Evolutionary conservation across 2,888 invertebrate species (phyloP), one percentile per base, ranked within the genome.

Genomic region (Drosophila atroscutellata): DNA sequence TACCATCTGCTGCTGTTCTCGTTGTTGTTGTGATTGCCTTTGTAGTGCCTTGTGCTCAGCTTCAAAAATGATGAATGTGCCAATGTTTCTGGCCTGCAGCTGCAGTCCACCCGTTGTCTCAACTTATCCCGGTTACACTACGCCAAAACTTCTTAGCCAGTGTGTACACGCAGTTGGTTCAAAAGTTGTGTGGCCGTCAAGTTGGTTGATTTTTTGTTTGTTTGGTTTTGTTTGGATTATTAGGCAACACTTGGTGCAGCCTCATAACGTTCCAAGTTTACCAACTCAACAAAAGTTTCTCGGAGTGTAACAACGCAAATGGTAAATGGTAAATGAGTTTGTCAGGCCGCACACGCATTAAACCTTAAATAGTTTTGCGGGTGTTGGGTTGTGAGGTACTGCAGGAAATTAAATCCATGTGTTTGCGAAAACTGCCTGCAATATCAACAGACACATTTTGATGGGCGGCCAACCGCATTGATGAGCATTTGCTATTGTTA

Each of bases 381-480:
- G 26, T 20, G 52, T 13, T 11, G n/a, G 20, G 24, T n/a, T 9
- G 34, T 45, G 4, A 42, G 24, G 49, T 39, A 59, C 36, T 54
- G 72, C 86, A 89, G 90, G 87, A 87, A 90, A 87, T 90, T 89
- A 87, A 86, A 86, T 75, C 70, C 90, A 89, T 89, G 75, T 73
- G 77, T 60, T 49, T 51, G 69, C 56, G 58, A 20, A 32, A 32
- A 34, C 34, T 55, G 55, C 56, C 63, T 60, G 72, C 65, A 74
- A 81, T 70, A 72, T 57, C 67, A 72, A 56, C 71, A 65, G 47
- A 24, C 62, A n/a, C 71, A 80, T 72, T 78, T 73, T 79, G 79
- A 70, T 73, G 81, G 64, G 68, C 68, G 75, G 64, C 69, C 75
- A 73, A 60, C 59, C 71, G 57, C 72, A 79, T 75, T 80, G 86